These are phyloP conservation scores for Corticium candelabrum DNA, from an alignment of 37 sponge, comb jelly and placozoan genomes.

Conservation along the genomic window DNA sequence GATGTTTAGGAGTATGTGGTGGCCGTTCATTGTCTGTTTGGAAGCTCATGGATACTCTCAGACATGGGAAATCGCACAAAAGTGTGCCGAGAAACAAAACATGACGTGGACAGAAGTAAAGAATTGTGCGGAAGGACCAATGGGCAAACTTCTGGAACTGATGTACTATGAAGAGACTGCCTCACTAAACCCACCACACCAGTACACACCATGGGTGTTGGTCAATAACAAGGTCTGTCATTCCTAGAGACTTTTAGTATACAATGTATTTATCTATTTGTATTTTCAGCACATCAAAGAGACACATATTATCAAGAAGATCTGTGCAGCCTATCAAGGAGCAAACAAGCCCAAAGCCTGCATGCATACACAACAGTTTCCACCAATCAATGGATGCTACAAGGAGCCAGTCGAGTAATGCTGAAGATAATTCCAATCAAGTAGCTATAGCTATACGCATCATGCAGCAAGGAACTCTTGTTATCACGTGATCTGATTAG, in stretches of 20 bases:
- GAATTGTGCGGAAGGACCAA: conserved; percentile 22
- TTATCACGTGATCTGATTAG: too few relatives aligned
- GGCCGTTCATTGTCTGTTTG: conserved; percentile 63
- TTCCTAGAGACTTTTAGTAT: not conserved
- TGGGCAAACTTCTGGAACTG: conserved; percentile 60
- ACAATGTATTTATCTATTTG: not conserved
- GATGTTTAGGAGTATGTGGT: conserved; percentile 34
- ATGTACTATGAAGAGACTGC: conserved; percentile 35
- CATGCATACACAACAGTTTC: not conserved
- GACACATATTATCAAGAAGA: conserved; percentile 15
- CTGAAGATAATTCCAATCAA: too few relatives aligned
- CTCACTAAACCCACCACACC: conserved; percentile 61
- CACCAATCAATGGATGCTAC: too few relatives aligned
- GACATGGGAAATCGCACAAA: conserved; percentile 22
- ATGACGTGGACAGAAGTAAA: conserved; percentile 47
- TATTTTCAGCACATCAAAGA: not conserved
- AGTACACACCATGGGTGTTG: conserved; percentile 78
- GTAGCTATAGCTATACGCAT: too few relatives aligned
- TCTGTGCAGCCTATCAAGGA: conserved; percentile 65
- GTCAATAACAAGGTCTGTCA: conserved; percentile 11
- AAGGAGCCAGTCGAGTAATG: too few relatives aligned
- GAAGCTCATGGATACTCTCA: conserved; percentile 20
- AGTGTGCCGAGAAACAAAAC: conserved; percentile 30
- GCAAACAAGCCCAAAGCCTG: conserved; percentile 45
- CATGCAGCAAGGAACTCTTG: too few relatives aligned